Evolutionary conservation across 2,888 invertebrate species (phyloP).

Genomic region (Labia minor): DNA sequence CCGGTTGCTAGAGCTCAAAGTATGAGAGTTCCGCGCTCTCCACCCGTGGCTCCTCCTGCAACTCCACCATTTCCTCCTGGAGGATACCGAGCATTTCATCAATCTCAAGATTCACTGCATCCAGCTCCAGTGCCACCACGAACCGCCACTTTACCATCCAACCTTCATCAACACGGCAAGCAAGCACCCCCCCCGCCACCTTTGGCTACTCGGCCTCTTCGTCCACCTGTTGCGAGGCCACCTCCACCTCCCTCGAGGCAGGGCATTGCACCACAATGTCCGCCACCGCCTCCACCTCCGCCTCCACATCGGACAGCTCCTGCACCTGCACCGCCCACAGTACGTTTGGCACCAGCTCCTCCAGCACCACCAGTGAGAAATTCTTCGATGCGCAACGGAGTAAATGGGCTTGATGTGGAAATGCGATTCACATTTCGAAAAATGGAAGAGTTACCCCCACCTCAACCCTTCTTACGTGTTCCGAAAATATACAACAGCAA

Average conservation of each 20-base stretch:
- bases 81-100: slow-evolving; percentile 36
- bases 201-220: slow-evolving; percentile 27
- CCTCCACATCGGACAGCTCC: slow-evolving; percentile 31
- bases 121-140: slow-evolving; percentile 29
- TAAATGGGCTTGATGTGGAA: slow-evolving; percentile 48
- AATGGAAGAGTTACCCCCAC: slow-evolving; percentile 52
- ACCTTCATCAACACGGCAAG: slow-evolving; percentile 27
- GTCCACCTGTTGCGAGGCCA: slow-evolving; percentile 41
- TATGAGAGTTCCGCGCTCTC: slow-evolving; percentile 68
- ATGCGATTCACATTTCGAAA: slow-evolving; percentile 56
- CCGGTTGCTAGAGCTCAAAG: slow-evolving; percentile 66
- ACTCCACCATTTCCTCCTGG: slow-evolving; percentile 34
- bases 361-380: slow-evolving; percentile 50
- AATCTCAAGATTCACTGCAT: slow-evolving; percentile 43
- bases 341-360: slow-evolving; percentile 32
- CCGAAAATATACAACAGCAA: slow-evolving; percentile 59
- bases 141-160: slow-evolving; percentile 31
- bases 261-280: slow-evolving; percentile 31
- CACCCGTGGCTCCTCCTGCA: slow-evolving; percentile 42
- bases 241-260: slow-evolving; percentile 37
- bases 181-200: slow-evolving; percentile 24
- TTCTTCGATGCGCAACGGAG: slow-evolving; percentile 47
- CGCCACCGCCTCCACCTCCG: slow-evolving; percentile 45
- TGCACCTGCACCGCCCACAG: slow-evolving; percentile 34
- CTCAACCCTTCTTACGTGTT: slow-evolving; percentile 55